Base-by-base conservation (phyloP, 2,797 vertebrate species). In the Lacerta agilis region DNA sequence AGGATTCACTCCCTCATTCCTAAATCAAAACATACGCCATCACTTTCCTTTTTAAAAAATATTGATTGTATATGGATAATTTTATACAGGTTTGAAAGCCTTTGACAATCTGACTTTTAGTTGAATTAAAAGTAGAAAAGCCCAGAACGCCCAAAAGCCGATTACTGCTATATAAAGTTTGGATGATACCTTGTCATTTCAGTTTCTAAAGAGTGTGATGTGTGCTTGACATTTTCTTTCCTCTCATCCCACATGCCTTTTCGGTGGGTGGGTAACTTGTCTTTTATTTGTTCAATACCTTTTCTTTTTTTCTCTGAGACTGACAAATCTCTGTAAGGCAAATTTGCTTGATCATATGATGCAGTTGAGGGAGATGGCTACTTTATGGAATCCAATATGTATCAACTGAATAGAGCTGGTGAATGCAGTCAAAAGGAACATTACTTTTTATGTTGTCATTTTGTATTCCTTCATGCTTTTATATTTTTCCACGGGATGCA, bases 231-330 rank as follows among this genome's bases (percentile, higher is more conserved):
- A 89, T 84, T 72, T 61, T 71, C 66, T 17, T 77, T 88, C 15
- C 58, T 5, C 20, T 78, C 55, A 79, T 41, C n/a, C 79, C 76
- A 67, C 79, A 72, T 29, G 36, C 45, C 36, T 71, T 80, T 80
- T 61, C 8, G 67, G 58, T 18, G 58, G 58, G 58, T 18, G 69
- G 33, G 10, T 41, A 61, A 61, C 11, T 61, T 80, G 23, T 29
- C 45, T 61, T 82, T 49, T 69, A 87, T 87, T 75, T 87, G 33
- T 69, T 69, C 55, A 66, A 8, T 75, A 58, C 41, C 29, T 61
- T 79, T 81, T 87, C 4, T 79, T 33, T 33, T 33, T 33, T 25
- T 41, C 18, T 73, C 17, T 75, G 23, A 69, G 58, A 58, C 17
- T 71, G 86, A 85, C 86, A 87, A 66, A 73, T 45, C 75, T 88